Percentiles rank a stretch among this genome's conserved stretches.
phyloP scores from a whole-genome alignment of 2,888 invertebrate species.

The Spodoptera littoralis region DNA sequence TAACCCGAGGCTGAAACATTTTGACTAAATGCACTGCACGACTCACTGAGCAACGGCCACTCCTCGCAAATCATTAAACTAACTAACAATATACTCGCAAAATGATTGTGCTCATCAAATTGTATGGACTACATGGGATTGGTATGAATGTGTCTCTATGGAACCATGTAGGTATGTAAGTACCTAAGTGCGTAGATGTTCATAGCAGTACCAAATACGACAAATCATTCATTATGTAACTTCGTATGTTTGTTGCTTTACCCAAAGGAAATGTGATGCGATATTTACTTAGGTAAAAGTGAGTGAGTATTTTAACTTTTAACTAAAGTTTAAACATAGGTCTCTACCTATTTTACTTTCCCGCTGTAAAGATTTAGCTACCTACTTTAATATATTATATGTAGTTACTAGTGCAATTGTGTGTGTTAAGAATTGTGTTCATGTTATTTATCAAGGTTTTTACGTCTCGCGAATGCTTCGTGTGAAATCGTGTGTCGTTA shows the following conservation, averaged over 20 bases:
- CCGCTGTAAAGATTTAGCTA: too few species aligned
- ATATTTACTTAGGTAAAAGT: neutral
- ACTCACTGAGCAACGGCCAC: slow-evolving; percentile 45
- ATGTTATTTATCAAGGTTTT: too few species aligned
- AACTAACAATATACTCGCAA: slow-evolving; percentile 54
- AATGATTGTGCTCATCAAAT: slow-evolving; percentile 49
- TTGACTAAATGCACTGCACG: slow-evolving; percentile 42
- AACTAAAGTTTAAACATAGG: too few species aligned
- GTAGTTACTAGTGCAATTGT: too few species aligned
- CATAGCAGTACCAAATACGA: slow-evolving; percentile 25
- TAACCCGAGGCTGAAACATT: slow-evolving; percentile 60
- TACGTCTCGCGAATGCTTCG: too few species aligned
- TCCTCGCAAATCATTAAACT: slow-evolving; percentile 53
- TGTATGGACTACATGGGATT: slow-evolving; percentile 35
- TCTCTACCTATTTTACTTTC: too few species aligned
- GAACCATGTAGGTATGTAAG: slow-evolving; percentile 5
- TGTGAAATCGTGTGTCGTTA: neutral
- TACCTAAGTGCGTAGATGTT: neutral
- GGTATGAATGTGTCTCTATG: slow-evolving; percentile 27
- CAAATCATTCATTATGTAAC: slow-evolving; percentile 13
- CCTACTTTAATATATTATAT: too few species aligned
- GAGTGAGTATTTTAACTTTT: too few species aligned
- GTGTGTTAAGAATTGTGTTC: too few species aligned
- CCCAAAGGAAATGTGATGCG: neutral
- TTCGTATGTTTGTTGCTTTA: slow-evolving; percentile 18